Evolutionary conservation across 2,113 vertebrate species (phyloP).

Genomic region (Nannospalax galili): DNA sequence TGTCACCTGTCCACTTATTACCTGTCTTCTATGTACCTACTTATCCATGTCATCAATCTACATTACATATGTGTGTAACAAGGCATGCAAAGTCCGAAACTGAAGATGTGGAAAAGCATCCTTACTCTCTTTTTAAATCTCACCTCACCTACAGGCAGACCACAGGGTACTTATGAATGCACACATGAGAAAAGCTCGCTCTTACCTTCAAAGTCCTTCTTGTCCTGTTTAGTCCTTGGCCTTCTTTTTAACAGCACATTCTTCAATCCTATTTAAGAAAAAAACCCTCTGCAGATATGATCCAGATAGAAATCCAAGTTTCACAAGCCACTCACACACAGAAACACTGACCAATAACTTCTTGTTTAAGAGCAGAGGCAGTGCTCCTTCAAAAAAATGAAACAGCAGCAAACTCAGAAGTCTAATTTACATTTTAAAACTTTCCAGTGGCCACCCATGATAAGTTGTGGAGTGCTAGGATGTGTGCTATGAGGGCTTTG

Average conservation of each 20-base stretch:
- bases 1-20: neutral
- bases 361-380: neutral
- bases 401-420: neutral
- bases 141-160: neutral
- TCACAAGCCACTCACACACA: slow-evolving; percentile 4
- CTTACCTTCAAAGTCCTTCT: slow-evolving; percentile 1
- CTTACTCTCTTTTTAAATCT: neutral
- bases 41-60: neutral
- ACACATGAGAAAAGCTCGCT: accelerated
- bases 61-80: neutral
- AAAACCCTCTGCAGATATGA: slow-evolving; percentile 47
- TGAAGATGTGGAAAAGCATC: neutral
- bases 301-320: slow-evolving; percentile 12
- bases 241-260: slow-evolving; percentile 18
- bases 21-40: neutral
- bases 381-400: neutral
- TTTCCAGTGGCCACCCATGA: slow-evolving; percentile 19
- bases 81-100: neutral
- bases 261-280: slow-evolving; percentile 50
- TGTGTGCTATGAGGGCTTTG: neutral
- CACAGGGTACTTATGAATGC: neutral
- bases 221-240: neutral
- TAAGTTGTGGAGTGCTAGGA: neutral
- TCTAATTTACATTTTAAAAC: slow-evolving; percentile 28
- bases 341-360: slow-evolving; percentile 33